Evolutionary conservation across 37 sponge, comb jelly and placozoan genomes (phyloP).

Genomic region (Chondrilla cf. caribensis): DNA sequence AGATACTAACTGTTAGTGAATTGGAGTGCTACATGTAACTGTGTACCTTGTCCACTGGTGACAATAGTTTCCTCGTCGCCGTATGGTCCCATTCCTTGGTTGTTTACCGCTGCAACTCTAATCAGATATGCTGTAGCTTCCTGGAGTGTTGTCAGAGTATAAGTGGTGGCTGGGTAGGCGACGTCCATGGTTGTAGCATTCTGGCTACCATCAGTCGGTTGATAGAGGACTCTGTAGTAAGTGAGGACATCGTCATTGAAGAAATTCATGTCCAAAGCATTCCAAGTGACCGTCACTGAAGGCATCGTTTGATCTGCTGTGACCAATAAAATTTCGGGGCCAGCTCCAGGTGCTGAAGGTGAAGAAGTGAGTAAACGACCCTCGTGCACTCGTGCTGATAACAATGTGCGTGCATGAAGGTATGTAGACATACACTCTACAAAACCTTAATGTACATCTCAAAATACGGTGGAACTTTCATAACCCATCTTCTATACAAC

Average conservation of each 20-base stretch:
- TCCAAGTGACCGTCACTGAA: neutral
- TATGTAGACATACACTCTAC: too few species aligned
- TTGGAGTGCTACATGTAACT: too few species aligned
- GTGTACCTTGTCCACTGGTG: conserved; percentile 25
- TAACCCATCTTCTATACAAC: too few species aligned
- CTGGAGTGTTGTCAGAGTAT: neutral
- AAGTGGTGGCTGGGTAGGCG: neutral
- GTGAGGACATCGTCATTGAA: neutral
- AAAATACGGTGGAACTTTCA: too few species aligned
- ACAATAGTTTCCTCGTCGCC: neutral
- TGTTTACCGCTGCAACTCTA: neutral
- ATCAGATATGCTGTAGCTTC: neutral
- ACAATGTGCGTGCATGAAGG: too few species aligned
- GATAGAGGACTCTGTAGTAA: neutral
- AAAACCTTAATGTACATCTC: too few species aligned
- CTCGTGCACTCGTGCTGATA: too few species aligned
- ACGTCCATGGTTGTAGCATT: neutral
- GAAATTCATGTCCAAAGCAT: neutral
- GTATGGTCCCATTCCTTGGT: neutral
- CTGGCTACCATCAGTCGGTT: neutral
- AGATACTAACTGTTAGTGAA: too few species aligned
- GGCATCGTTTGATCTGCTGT: neutral
- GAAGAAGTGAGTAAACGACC: too few species aligned
- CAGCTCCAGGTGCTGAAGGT: conserved; percentile 1
- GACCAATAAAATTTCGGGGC: neutral